Evolutionary conservation across 1,140 invertebrate species (phyloP).

Genomic region (Drosophila albomicans): DNA sequence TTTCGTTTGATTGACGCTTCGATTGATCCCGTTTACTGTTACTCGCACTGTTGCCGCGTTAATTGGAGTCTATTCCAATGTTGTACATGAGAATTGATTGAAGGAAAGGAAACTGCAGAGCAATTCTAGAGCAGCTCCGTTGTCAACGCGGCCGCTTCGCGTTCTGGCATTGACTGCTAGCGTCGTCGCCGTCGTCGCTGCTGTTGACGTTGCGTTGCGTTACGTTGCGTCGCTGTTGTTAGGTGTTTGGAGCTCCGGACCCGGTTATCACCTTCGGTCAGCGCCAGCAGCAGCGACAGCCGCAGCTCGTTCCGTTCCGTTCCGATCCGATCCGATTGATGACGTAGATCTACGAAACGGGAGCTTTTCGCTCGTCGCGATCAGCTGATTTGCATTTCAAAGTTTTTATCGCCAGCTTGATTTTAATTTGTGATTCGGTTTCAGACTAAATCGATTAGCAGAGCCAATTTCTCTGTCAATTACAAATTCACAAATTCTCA

Average conservation of each 20-base stretch:
- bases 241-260: conserved; percentile 37
- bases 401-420: conserved; percentile 15
- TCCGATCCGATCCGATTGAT: conserved; percentile 66
- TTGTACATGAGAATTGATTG: conserved; percentile 18
- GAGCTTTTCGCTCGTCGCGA: conserved; percentile 39
- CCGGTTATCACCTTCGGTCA: conserved; percentile 57
- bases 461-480: conserved; percentile 14
- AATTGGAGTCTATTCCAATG: conserved; percentile 21
- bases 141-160: conserved; percentile 77
- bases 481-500: background rate
- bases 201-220: conserved; percentile 13
- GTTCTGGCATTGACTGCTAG: conserved; percentile 76
- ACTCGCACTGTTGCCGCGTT: conserved; percentile 20
- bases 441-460: background rate
- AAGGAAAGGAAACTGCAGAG: conserved; percentile 24
- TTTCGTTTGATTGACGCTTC: conserved; percentile 31
- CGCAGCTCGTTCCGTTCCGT: conserved; percentile 3
- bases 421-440: conserved; percentile 1
- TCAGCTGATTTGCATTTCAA: conserved; percentile 52
- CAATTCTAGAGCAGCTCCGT: conserved; percentile 72
- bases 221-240: conserved; percentile 18
- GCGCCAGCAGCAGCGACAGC: background rate
- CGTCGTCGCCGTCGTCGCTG: conserved; percentile 34
- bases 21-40: conserved; percentile 35
- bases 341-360: conserved; percentile 54